Conservation (phyloP, 2,113 vertebrate species). For the Oreochromis spilurus region DNA sequence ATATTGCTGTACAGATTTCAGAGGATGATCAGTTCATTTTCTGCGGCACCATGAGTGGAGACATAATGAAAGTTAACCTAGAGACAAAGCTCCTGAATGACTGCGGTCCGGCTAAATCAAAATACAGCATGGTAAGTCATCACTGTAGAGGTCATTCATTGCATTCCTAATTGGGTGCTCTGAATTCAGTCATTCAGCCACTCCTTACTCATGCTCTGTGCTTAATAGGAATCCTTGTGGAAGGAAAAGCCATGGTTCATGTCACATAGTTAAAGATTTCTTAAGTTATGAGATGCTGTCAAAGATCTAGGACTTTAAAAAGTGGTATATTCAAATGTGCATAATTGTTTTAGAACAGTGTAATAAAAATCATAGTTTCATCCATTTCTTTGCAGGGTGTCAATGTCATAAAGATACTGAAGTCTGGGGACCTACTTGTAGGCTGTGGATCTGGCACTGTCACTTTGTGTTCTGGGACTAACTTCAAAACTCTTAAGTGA, state of each 20-base stretch:
- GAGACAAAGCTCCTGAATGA: slow-evolving; percentile 67
- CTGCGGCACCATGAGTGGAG: slow-evolving; percentile 84
- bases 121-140: slow-evolving; percentile 75
- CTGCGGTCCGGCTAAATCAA: slow-evolving; percentile 75
- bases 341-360: background rate
- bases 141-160: too few species aligned
- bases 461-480: slow-evolving; percentile 76
- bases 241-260: background rate
- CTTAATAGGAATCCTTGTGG: background rate
- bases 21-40: slow-evolving; percentile 78
- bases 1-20: slow-evolving; percentile 65
- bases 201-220: background rate
- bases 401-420: slow-evolving; percentile 72
- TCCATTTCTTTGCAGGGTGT: slow-evolving; percentile 74
- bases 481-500: slow-evolving; percentile 83
- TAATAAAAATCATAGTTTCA: background rate
- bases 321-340: background rate
- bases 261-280: background rate
- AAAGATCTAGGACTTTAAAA: background rate
- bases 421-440: slow-evolving; percentile 77
- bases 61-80: slow-evolving; percentile 79
- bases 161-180: background rate
- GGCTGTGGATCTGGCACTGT: slow-evolving; percentile 82
- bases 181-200: background rate
- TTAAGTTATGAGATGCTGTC: background rate